Percentiles rank a stretch among this genome's conserved stretches.
phyloP scores from a whole-genome alignment of 2,113 vertebrate genomes.

The Cryptotis parvus region DNA sequence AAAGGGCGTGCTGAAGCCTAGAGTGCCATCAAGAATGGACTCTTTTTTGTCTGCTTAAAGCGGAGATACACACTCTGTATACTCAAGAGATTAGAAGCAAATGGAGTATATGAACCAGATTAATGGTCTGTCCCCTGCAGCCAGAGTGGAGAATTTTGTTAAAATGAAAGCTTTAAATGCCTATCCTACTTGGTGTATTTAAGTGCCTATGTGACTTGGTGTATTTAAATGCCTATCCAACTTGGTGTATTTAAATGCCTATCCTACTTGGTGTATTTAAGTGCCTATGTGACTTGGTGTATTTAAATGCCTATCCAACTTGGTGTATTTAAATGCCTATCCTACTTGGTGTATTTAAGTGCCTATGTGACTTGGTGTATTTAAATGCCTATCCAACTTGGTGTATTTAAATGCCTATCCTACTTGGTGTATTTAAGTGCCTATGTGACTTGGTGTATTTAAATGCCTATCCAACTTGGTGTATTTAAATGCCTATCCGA shows the following conservation, averaged over 20 bases:
- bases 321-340: background rate
- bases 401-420: background rate
- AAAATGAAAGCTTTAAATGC: slow-evolving; percentile 45
- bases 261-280: background rate
- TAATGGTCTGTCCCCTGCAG: slow-evolving; percentile 5
- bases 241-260: background rate
- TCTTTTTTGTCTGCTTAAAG: slow-evolving; percentile 2
- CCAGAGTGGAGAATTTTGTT: slow-evolving; percentile 16
- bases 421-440: background rate
- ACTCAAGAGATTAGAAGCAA: slow-evolving; percentile 46
- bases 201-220: background rate
- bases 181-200: background rate
- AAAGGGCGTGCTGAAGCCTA: slow-evolving; percentile 35
- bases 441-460: background rate
- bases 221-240: background rate
- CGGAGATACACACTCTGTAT: background rate
- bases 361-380: background rate
- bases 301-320: background rate
- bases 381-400: background rate
- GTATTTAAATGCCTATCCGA: background rate
- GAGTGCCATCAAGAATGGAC: slow-evolving; percentile 3
- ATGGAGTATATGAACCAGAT: background rate
- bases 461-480: background rate
- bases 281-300: background rate
- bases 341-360: background rate